Percentiles rank a stretch among this genome's conserved stretches.
phyloP scores from a whole-genome alignment of 2,888 invertebrate species.

The Pandemis cinnamomeana region DNA sequence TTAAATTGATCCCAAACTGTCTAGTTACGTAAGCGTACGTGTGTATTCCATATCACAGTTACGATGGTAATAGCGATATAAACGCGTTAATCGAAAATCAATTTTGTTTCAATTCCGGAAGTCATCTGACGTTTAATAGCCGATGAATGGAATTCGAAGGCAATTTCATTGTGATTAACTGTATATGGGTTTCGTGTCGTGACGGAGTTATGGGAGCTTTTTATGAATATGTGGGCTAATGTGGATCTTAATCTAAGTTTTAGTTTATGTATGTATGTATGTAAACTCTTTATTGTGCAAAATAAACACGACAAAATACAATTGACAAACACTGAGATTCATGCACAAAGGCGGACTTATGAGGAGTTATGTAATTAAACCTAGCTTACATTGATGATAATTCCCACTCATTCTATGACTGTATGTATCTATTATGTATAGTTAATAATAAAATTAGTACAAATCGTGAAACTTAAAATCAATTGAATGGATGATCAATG shows the following conservation, averaged over 20 bases:
- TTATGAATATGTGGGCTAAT: constrained; percentile 14
- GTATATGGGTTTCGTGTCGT: not conserved
- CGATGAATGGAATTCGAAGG: constrained; percentile 28
- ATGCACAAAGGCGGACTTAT: no score
- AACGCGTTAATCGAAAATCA: constrained; percentile 41
- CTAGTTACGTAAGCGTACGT: constrained; percentile 36
- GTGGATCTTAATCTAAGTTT: not conserved
- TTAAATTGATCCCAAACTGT: not conserved
- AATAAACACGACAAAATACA: no score
- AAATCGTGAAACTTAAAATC: no score
- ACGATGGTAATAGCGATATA: constrained; percentile 36
- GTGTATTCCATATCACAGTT: constrained; percentile 38
- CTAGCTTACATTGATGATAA: no score
- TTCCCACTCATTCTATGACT: no score
- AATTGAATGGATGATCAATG: not conserved
- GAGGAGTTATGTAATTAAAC: no score
- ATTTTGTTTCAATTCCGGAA: constrained; percentile 41
- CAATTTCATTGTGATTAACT: constrained; percentile 38
- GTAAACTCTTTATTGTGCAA: no score
- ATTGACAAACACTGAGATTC: no score
- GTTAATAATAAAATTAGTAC: no score
- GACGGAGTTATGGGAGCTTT: constrained; percentile 5
- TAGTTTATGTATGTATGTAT: no score
- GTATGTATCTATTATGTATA: no score
- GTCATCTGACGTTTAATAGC: constrained; percentile 33